phyloP scores from a whole-genome alignment of 2,888 invertebrate species.

The Micoletzkya japonica region DNA sequence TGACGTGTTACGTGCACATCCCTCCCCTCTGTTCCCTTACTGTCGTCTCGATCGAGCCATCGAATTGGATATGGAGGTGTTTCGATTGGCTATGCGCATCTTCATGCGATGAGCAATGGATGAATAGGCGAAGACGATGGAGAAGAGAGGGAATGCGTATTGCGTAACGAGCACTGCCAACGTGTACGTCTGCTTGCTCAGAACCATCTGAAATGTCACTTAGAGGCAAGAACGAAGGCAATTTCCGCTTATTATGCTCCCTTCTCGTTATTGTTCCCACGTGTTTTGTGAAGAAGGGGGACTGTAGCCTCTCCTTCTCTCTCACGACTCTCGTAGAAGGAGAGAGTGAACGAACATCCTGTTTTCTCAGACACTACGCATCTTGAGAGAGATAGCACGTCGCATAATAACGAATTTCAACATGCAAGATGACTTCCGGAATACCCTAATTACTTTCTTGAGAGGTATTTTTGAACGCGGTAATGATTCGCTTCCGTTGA shows the following conservation, averaged over 20 bases:
- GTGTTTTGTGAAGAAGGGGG: no score
- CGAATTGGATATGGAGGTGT: constrained; percentile 16
- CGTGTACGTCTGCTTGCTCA: constrained; percentile 59
- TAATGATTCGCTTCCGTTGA: no score
- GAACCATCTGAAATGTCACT: constrained; percentile 56
- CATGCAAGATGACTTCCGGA: no score
- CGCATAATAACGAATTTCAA: no score
- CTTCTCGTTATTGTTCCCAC: neutral
- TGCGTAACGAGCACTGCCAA: constrained; percentile 55
- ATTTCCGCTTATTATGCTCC: neutral
- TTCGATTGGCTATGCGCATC: constrained; percentile 49
- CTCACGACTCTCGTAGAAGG: no score
- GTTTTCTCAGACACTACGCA: no score
- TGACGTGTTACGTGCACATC: neutral
- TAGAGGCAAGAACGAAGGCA: neutral
- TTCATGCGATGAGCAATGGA: constrained; percentile 60
- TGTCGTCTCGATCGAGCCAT: constrained; percentile 15
- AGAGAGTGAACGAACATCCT: no score
- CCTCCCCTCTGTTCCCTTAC: neutral
- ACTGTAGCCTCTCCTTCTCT: no score
- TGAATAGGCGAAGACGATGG: constrained; percentile 61
- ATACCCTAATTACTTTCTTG: no score
- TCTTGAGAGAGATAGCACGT: no score
- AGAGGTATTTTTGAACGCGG: no score
- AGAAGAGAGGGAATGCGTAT: constrained; percentile 58